Conservation (phyloP, 2,113 vertebrate species). For the Gymnogyps californianus region DNA sequence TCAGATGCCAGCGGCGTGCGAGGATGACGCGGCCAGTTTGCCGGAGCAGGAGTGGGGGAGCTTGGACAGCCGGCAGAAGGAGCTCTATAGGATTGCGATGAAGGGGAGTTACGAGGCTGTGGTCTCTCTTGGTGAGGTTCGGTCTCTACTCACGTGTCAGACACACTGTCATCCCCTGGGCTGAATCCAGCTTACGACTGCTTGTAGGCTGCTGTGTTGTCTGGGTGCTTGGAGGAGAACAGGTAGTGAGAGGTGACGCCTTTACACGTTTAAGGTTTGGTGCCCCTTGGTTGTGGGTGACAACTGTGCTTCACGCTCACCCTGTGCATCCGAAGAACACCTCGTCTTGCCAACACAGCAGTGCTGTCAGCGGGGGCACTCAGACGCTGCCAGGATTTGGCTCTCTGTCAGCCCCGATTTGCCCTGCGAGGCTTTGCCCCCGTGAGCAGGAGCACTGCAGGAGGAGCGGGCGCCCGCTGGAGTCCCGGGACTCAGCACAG, state of each 20-base stretch:
- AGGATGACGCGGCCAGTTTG: conserved; percentile 33
- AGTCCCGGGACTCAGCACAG: not conserved
- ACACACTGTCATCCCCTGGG: accelerated
- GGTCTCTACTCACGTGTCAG: accelerated
- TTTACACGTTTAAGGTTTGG: not conserved
- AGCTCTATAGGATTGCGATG: conserved; percentile 44
- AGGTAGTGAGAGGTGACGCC: not conserved
- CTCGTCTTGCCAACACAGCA: too few species aligned
- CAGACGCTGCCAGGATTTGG: not conserved
- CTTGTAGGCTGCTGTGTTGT: not conserved
- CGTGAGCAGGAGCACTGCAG: not conserved
- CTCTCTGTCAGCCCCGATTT: not conserved
- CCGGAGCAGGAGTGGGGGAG: conserved; percentile 41
- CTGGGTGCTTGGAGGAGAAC: not conserved
- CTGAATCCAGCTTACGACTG: not conserved
- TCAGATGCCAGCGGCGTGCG: conserved; percentile 42
- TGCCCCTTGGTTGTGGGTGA: not conserved
- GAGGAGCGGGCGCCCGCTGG: not conserved
- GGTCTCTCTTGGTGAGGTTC: conserved; percentile 61
- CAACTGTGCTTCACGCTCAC: not conserved
- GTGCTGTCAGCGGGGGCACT: not conserved
- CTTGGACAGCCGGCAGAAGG: conserved; percentile 55
- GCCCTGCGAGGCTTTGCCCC: not conserved
- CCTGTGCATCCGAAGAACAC: not conserved
- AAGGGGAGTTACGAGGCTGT: conserved; percentile 33